Percentiles rank a stretch among this genome's conserved stretches.
Conservation (phyloP, 2,888 invertebrate genomes). For the Oscheius sp. region DNA sequence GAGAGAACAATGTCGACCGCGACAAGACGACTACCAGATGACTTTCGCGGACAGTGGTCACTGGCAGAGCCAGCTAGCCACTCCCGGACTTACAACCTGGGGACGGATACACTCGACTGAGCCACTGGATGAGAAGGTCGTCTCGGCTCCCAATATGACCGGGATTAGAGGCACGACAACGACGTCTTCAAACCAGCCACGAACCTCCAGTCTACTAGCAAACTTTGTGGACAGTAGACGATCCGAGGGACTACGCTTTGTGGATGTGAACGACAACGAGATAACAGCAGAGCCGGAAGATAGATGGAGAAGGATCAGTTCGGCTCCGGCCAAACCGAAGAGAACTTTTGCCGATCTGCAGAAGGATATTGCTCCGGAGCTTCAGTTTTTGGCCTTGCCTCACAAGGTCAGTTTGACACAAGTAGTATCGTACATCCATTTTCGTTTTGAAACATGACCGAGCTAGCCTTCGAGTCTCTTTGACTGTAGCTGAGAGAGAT, state of each 20-base stretch:
- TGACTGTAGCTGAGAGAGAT: too few species aligned
- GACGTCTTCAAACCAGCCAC: slow-evolving; percentile 1
- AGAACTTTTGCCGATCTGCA: slow-evolving; percentile 69
- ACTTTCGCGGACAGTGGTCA: slow-evolving; percentile 72
- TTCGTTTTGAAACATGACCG: too few species aligned
- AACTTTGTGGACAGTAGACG: slow-evolving; percentile 60
- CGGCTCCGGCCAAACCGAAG: slow-evolving; percentile 46
- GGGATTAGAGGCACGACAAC: slow-evolving; percentile 10
- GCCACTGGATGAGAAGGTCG: slow-evolving; percentile 61
- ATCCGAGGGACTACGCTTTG: slow-evolving; percentile 39
- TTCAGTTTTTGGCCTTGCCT: slow-evolving; percentile 70
- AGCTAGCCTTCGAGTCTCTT: too few species aligned
- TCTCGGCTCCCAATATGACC: slow-evolving; percentile 51
- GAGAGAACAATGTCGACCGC: slow-evolving; percentile 55
- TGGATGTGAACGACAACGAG: slow-evolving; percentile 73
- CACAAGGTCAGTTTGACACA: slow-evolving; percentile 60
- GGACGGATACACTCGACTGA: slow-evolving; percentile 67
- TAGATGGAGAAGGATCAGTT: slow-evolving; percentile 21
- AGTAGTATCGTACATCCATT: too few species aligned
- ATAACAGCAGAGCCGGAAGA: slow-evolving; percentile 48
- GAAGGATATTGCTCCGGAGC: slow-evolving; percentile 59
- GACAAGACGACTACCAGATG: slow-evolving; percentile 72
- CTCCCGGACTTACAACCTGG: slow-evolving; percentile 70
- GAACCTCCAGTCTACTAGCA: slow-evolving; percentile 64
- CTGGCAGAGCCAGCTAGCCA: slow-evolving; percentile 59